These are phyloP conservation scores for Cynopterus brachyotis DNA, from an alignment of 2,113 vertebrate genomes.

Conservation along the genomic window DNA sequence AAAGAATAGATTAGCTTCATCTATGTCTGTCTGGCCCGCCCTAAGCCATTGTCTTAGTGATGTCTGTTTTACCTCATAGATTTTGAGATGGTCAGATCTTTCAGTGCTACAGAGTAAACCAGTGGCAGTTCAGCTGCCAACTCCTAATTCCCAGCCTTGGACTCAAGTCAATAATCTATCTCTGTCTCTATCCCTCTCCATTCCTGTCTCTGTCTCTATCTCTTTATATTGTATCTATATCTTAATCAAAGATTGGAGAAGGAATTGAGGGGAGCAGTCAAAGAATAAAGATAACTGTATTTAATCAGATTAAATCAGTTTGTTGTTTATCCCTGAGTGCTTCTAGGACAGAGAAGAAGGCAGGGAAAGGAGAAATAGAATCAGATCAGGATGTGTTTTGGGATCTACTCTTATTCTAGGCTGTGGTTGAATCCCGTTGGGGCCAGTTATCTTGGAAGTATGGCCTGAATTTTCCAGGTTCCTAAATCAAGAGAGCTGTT, in stretches of 20 bases:
- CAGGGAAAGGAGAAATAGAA: background rate
- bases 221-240: background rate
- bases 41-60: background rate
- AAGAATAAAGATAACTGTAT: background rate
- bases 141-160: background rate
- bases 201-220: background rate
- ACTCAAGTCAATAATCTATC: background rate
- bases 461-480: background rate
- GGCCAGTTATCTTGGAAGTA: background rate
- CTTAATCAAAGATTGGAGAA: slow-evolving; percentile 1
- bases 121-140: background rate
- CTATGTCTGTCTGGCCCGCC: background rate
- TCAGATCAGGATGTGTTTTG: background rate
- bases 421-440: background rate
- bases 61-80: background rate
- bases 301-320: slow-evolving; percentile 19
- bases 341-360: background rate
- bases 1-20: background rate
- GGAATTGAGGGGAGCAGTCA: background rate
- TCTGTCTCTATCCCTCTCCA: background rate
- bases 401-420: background rate
- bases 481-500: background rate
- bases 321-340: background rate
- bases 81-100: background rate
- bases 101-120: background rate